Base-by-base conservation (phyloP, 2,888 invertebrate genomes). In the Caenorhabditis virilis region DNA sequence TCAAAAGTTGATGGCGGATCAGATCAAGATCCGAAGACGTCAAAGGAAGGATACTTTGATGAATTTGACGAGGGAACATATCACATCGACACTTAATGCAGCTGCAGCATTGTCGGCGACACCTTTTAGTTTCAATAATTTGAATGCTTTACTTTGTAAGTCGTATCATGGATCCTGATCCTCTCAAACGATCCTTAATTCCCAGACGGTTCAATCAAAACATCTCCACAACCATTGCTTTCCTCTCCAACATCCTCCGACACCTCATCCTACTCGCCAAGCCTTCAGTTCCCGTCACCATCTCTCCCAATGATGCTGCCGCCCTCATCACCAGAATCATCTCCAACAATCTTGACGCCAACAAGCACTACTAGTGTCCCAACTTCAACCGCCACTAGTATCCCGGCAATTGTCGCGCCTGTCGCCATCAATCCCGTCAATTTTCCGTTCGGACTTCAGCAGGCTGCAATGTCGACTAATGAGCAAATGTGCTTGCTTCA, bases 31-130 rank as follows among this genome's bases (percentile, higher is more conserved):
- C 16, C 62, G 77, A 46, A 56, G 77, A 50, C 55, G 69, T 38
- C 80, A 80, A 51, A 51, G 78, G 43, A 80, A 80, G 57, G 77
- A 79, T 56, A 76, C 74, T 11, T 22, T 78, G 41, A 74, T 79
- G 78, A 77, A 76, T 55, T 60, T 78, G 54, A 76, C 74, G 3
- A 64, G 77, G 50, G 76, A 79, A 48, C 73, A 72, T 47, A 63
- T 78, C 27, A 71, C 73, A 22, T 60, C 66, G 1, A 68, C 71
- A 11, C 50, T 77, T 20, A 74, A 74, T 43, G 76, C 72, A 0
- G 76, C 76, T 1, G 72, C 76, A 15, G 62, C 71, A 4, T 45
- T 70, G 15, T 58, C 68, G n/a, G 69, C 60, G 11, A 47, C 48
- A 18, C 54, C 60, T 26, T 57, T 70, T 51, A 55, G 38, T 18